phyloP scores from a whole-genome alignment of 2,113 vertebrate species.

The Oxyura jamaicensis region DNA sequence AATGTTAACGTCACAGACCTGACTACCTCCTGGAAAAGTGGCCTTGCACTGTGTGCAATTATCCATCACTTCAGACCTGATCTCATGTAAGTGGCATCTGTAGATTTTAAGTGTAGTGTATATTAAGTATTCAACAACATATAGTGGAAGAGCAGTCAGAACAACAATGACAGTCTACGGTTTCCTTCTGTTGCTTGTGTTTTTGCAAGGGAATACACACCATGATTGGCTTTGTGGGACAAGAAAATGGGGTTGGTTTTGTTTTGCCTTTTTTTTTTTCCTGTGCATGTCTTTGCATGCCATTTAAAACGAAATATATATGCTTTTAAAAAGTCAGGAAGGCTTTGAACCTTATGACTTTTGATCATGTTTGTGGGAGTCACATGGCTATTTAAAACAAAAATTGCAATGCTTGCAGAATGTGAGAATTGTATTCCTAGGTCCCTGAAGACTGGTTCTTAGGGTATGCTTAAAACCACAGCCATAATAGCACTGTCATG shows the following conservation, averaged over 20 bases:
- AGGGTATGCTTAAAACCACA: not conserved
- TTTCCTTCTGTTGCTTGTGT: not conserved
- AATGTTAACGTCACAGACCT: slow-evolving; percentile 86
- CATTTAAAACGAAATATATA: not conserved
- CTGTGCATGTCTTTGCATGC: not conserved
- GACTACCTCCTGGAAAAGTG: slow-evolving; percentile 89
- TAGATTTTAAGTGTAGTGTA: not conserved
- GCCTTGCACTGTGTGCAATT: slow-evolving; percentile 91
- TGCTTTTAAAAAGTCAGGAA: slow-evolving; percentile 12
- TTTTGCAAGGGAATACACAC: not conserved
- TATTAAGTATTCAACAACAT: not conserved
- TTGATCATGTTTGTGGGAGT: not conserved
- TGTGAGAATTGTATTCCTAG: not conserved
- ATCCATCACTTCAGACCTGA: slow-evolving; percentile 94
- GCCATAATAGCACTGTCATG: not conserved
- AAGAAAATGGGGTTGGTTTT: not conserved
- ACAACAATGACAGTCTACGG: not conserved
- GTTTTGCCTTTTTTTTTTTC: not conserved
- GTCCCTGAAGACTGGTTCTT: not conserved
- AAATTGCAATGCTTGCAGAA: not conserved
- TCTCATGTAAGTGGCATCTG: slow-evolving; percentile 85
- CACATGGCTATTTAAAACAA: not conserved
- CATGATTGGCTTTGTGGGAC: not conserved
- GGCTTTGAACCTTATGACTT: slow-evolving; percentile 20
- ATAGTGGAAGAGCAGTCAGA: not conserved